These are phyloP conservation scores for Plutomurus gul DNA, from an alignment of 1,140 invertebrate species.

Conservation along the genomic window DNA sequence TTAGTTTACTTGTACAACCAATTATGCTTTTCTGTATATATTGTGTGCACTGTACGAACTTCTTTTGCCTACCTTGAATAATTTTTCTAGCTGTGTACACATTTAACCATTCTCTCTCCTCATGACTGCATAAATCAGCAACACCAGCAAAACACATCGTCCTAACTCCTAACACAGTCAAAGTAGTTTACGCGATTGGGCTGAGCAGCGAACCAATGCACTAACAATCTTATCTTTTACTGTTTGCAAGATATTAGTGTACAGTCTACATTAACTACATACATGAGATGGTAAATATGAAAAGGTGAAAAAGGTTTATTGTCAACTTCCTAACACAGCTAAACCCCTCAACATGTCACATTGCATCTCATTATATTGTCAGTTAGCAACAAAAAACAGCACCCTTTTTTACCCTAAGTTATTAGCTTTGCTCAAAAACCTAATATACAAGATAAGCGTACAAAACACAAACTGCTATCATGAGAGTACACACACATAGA, in stretches of 20 bases:
- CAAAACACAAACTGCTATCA: too few relatives aligned
- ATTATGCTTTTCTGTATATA: background rate
- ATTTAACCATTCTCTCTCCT: background rate
- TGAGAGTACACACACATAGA: too few relatives aligned
- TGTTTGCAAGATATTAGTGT: too few relatives aligned
- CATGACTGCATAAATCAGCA: background rate
- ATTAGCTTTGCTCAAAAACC: too few relatives aligned
- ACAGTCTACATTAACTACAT: too few relatives aligned
- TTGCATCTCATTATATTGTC: background rate
- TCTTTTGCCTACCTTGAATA: background rate
- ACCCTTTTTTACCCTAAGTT: too few relatives aligned
- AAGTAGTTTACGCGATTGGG: background rate
- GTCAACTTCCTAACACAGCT: background rate
- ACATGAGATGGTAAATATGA: slow-evolving; percentile 16
- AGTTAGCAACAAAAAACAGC: slow-evolving; percentile 9
- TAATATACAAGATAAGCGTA: too few relatives aligned
- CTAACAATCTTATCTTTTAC: background rate
- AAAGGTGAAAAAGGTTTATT: slow-evolving; percentile 24
- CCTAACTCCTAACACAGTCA: too few relatives aligned
- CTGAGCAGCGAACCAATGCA: background rate
- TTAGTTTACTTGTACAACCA: too few relatives aligned
- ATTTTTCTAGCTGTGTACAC: background rate
- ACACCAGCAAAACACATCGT: background rate
- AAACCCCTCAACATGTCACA: background rate
- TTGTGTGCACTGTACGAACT: background rate